Percentiles rank a stretch among this genome's conserved stretches.
These are phyloP conservation scores for Tetraodon nigroviridis DNA, from an alignment of 2,113 vertebrate species.

Conservation along the genomic window DNA sequence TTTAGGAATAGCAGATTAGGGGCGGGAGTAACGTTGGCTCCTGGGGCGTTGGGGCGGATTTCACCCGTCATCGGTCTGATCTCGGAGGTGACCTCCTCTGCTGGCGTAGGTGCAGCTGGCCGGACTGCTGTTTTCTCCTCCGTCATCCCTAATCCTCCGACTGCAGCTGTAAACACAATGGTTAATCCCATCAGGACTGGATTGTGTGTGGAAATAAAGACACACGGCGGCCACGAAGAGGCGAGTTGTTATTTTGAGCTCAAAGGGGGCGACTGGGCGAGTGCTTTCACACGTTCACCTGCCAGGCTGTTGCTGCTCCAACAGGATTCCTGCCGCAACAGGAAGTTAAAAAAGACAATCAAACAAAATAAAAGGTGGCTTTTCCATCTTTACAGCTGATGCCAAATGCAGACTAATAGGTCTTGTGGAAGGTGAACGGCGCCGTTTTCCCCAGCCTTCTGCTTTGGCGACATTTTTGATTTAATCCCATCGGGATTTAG, in stretches of 20 bases:
- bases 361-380: slow-evolving; percentile 27
- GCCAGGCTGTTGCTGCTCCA: slow-evolving; percentile 28
- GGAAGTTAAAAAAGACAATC: not conserved
- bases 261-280: slow-evolving; percentile 34
- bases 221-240: slow-evolving; percentile 41
- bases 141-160: slow-evolving; percentile 64
- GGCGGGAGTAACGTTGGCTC: not conserved
- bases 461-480: slow-evolving; percentile 26
- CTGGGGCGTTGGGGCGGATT: not conserved
- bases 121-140: slow-evolving; percentile 48
- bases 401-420: slow-evolving; percentile 18
- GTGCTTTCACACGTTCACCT: slow-evolving; percentile 48
- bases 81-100: slow-evolving; percentile 18
- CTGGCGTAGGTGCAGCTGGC: slow-evolving; percentile 33
- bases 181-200: slow-evolving; percentile 65
- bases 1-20: not conserved
- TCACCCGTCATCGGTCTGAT: slow-evolving; percentile 14
- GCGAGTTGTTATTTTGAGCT: slow-evolving; percentile 53
- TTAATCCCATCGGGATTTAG: not conserved
- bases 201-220: slow-evolving; percentile 68
- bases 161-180: slow-evolving; percentile 68
- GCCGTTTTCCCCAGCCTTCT: slow-evolving; percentile 10
- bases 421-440: not conserved
- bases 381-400: slow-evolving; percentile 14
- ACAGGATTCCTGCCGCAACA: slow-evolving; percentile 7